These are phyloP conservation scores for Lota lota DNA, from an alignment of 2,113 vertebrate species.

Conservation along the genomic window DNA sequence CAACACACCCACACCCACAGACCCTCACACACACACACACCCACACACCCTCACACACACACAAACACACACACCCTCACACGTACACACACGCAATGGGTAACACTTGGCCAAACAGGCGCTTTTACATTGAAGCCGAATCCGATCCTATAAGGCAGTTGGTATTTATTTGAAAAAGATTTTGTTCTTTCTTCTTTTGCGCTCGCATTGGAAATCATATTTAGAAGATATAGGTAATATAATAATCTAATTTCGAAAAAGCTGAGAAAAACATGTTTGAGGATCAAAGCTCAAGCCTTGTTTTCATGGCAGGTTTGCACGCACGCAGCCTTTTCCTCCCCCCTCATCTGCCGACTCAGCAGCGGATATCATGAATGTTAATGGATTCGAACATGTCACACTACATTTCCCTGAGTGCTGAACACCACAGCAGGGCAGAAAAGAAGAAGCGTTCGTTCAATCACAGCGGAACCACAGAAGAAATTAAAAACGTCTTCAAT, in stretches of 20 bases:
- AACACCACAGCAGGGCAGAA: conserved; percentile 9
- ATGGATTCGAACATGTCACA: conserved; percentile 46
- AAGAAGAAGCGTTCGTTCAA: no score
- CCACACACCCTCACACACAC: neutral
- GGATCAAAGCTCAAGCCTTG: conserved; percentile 49
- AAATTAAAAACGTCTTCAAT: no score
- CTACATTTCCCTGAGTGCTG: conserved; percentile 35
- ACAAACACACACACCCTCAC: conserved; percentile 1
- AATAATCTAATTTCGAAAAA: conserved; percentile 56
- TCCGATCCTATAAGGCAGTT: conserved; percentile 52
- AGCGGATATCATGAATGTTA: conserved; percentile 43
- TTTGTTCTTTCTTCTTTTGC: conserved; percentile 16
- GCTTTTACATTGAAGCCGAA: conserved; percentile 54
- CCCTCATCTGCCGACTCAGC: conserved; percentile 23
- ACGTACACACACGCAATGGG: conserved; percentile 36
- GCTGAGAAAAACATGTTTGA: conserved; percentile 57
- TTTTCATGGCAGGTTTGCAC: conserved; percentile 56
- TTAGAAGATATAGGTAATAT: conserved; percentile 55
- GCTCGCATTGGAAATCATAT: conserved; percentile 43
- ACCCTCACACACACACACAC: neutral
- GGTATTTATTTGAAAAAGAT: conserved; percentile 42
- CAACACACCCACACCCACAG: neutral
- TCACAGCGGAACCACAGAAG: no score
- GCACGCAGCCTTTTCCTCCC: conserved; percentile 22
- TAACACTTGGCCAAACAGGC: conserved; percentile 64